These are phyloP conservation scores for Stictocephala bisonia DNA, from an alignment of 2,888 invertebrate species.

Conservation along the genomic window DNA sequence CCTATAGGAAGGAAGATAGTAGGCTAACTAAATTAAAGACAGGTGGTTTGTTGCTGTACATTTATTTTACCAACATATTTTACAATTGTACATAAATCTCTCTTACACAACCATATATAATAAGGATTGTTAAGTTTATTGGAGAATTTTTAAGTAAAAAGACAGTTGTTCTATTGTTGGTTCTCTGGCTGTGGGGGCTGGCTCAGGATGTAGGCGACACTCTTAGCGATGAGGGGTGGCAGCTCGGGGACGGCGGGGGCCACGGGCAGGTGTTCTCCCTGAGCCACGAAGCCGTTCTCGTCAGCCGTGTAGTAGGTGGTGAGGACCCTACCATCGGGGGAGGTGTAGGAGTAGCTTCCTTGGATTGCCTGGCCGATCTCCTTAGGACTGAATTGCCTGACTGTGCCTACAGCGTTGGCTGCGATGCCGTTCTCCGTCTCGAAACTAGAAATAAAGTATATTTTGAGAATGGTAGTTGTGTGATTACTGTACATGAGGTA, in stretches of 20 bases:
- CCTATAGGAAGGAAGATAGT: too few relatives aligned
- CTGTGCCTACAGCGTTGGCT: conserved; percentile 66
- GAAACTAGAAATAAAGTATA: too few relatives aligned
- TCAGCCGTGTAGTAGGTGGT: conserved; percentile 58
- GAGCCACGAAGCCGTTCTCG: conserved; percentile 69
- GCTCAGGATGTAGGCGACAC: conserved; percentile 37
- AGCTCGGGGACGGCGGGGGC: conserved; percentile 44
- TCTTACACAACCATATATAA: too few relatives aligned
- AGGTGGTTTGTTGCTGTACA: too few relatives aligned
- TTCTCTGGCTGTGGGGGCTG: conserved; percentile 30
- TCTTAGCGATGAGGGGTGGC: conserved; percentile 46
- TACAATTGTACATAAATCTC: too few relatives aligned
- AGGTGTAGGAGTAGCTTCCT: conserved; percentile 58
- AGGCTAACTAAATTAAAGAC: too few relatives aligned
- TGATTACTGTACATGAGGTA: too few relatives aligned
- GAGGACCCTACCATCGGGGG: conserved; percentile 56
- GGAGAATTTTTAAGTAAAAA: too few relatives aligned
- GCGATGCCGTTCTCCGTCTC: conserved; percentile 70
- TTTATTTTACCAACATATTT: too few relatives aligned
- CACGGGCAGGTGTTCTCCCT: conserved; percentile 62
- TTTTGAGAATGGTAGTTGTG: too few relatives aligned
- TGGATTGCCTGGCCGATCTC: conserved; percentile 55
- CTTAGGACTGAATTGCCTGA: conserved; percentile 59
- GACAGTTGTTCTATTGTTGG: conserved; percentile 8
- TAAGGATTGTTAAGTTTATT: too few relatives aligned